Base-by-base conservation (phyloP, 2,888 invertebrate species). In the Byasa hedistus region DNA sequence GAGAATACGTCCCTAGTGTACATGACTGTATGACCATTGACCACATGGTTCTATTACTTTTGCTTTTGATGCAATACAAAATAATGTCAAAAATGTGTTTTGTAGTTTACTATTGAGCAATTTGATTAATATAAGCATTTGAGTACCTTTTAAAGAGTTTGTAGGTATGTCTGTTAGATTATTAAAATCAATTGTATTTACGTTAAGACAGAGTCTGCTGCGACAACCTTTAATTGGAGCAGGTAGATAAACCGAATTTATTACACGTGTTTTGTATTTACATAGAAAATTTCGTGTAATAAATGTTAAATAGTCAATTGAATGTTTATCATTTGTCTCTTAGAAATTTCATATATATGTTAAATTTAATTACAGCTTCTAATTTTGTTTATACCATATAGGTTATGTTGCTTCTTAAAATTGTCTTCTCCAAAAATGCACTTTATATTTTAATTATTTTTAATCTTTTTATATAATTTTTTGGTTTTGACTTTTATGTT, bases 101-200 rank as follows among this genome's bases (percentile, higher is more conserved):
- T 21, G 52, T 52, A 22, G 4, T n/a, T 3, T 48, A n/a, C 5
- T 7, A 48, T 48, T 48, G 48, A 22, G 5, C 4, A 8, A 22
- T 15, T 54, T 12, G 10, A 8, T 54, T 12, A 15, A 54, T 54
- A 12, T 39, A 54, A 54, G 10, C 12, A 12, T 22, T 54, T 54
- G 22, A 51, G 12, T 32, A 48, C 19, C n/a, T 21, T 57, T 48
- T 57, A 57, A 19, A 19, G 23, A 48, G 39, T 57, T 54, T 59
- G 59, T 89, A 84, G 89, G 89, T 90, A 91, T 91, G 91, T 87
- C 90, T 64, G 75, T 83, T 66, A 80, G 79, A 76, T 80, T 91
- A 80, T 79, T 86, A 72, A 83, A 82, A 78, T 74, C 81, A 75
- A 81, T 90, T 78, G 79, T 84, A 73, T 84, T 75, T 79, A 76